Base-by-base conservation (phyloP, 2,113 vertebrate species). In the Tinamus guttatus region DNA sequence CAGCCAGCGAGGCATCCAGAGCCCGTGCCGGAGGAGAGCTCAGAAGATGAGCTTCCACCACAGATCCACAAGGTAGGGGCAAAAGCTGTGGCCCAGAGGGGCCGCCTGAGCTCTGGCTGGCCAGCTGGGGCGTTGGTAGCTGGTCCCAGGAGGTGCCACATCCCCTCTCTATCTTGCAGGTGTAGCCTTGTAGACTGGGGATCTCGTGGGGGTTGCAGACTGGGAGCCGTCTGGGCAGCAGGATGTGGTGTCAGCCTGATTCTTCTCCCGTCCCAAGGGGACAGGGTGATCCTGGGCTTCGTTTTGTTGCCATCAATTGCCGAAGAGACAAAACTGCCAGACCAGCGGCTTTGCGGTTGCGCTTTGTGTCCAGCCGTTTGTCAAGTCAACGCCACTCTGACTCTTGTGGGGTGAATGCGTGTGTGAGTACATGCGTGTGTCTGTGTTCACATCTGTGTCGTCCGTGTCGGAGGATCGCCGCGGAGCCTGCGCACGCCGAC, bases 1-100 rank as follows among this genome's bases (percentile, higher is more conserved):
- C 98, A 98, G 92, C 91, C 97, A 13, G 97, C 96, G 0, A 98
- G 98, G 85, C 98, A 98, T 76, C 99, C 99, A 8, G 99, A 98
- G 80, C 97, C 99, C 0, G 98, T 99, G 65, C 99, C 99, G 5
- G 99, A 99, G 97, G 99, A 99, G 97, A 98, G 98, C 78, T 99
- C 98, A 0, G 99, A 99, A 82, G 99, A 99, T 4, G 99, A 99
- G 88, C 97, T 99, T 82, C 99, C 99, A 10, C 99, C 99, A 13
- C 98, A 99, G 89, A 98, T 99, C 87, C 99, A 99, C 94, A 99
- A 99, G 98, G 99, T 99, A 91, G 91, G 87, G 38, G n/a, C 34
- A 43, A 62, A 67, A n/a, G 67, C 84, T 87, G 59, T 65, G 49
- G 67, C 36, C 34, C 51, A 71, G 30, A 85, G 21, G 16, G 25